Conservation (phyloP, 2,113 vertebrate genomes). For the Ceuthmochares aereus region DNA sequence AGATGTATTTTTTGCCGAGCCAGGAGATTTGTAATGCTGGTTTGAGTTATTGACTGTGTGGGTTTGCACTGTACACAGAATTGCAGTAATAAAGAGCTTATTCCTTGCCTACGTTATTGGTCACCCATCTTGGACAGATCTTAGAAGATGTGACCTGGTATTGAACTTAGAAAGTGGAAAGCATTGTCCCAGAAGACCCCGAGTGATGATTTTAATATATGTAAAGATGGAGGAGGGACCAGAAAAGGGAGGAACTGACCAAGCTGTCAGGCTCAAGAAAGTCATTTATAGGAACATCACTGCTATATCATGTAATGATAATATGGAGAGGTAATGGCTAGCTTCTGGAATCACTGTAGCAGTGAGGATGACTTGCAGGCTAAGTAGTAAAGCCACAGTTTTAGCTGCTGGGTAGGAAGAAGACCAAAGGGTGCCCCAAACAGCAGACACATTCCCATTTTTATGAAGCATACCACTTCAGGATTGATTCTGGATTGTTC, state of each 20-base stretch:
- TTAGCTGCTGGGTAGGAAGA: neutral
- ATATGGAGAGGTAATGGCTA: neutral
- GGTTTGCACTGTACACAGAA: neutral
- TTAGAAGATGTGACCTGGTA: neutral
- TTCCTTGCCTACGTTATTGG: neutral
- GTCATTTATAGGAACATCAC: neutral
- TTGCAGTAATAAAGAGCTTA: constrained; percentile 16
- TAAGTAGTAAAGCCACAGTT: neutral
- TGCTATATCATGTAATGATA: neutral
- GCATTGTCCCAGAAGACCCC: neutral
- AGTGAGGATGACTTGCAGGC: neutral
- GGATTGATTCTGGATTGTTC: neutral
- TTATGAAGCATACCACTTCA: neutral
- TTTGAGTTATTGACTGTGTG: constrained; percentile 5
- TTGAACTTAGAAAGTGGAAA: neutral
- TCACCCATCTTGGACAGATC: neutral
- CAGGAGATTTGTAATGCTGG: neutral
- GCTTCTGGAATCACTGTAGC: neutral
- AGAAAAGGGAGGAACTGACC: neutral
- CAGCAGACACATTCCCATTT: neutral
- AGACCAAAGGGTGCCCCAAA: neutral
- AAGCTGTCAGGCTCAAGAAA: neutral
- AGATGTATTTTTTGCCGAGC: neutral
- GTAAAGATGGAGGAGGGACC: neutral
- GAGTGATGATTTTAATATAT: neutral